Base-by-base conservation (phyloP, 2,888 invertebrate genomes). In the Pollenia amentaria region DNA sequence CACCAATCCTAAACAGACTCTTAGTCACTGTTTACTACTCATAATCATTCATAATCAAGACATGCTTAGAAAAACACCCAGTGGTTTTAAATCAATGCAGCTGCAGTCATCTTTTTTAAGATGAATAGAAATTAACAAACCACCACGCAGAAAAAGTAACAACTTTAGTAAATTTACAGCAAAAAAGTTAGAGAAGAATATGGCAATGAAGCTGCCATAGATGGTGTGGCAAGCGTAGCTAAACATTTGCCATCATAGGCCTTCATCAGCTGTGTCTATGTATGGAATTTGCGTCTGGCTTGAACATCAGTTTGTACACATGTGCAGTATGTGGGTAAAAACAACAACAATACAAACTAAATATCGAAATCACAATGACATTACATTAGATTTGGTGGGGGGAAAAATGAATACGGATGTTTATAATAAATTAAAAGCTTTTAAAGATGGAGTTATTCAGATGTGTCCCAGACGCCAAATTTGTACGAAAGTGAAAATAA, bases 141-240 rank as follows among this genome's bases (percentile, higher is more conserved):
- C 62, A 69, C 81, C 70, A 83, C 84, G 77, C 87, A 81, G 64
- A 70, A 60, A 53, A 14, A 51, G 9, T 18, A 42, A 60, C 76
- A 64, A 18, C 57, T 48, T 53, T 46, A 75, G 67, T 18, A n/a
- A 62, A 64, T 40, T 42, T 64, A 29, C 3, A 42, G 9, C 14
- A 46, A 57, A 16, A 46, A 29, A 29, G 6, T 6, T 14, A 51
- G 0, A 55, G 7, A 77, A 55, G 64, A 78, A 85, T 79, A 64
- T 79, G 83, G 84, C 77, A 80, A 73, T 84, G 80, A 75, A 44
- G 76, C 48, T 78, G 70, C 80, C 87, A 69, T 87, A 87, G 60
- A 84, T 77, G 87, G 84, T 67, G 82, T 82, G 73, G 40, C 67
- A 87, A 76, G 76, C 87, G 73, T 76, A 72, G 53, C 79, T 65